A percentile compares a stretch with the other conserved stretches of the same genome.
Conservation (phyloP, 2,113 vertebrate species). For the Bettongia penicillata region DNA sequence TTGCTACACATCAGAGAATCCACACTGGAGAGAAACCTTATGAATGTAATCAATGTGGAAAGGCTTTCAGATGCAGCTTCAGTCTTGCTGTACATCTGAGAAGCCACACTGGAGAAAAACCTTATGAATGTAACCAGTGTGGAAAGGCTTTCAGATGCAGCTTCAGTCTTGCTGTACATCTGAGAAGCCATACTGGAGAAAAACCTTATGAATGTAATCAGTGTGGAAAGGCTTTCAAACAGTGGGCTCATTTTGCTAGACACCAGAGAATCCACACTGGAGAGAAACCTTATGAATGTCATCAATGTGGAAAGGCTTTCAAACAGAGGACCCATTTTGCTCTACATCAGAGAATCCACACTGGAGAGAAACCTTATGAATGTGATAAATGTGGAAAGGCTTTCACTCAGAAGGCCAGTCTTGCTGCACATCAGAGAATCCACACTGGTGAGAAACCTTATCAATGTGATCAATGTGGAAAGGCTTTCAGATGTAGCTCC, state of each 20-base stretch:
- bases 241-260: neutral
- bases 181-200: too few relatives aligned
- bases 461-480: neutral
- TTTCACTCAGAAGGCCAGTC: fast-evolving
- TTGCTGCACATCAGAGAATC: neutral
- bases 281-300: neutral
- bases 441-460: neutral
- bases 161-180: too few relatives aligned
- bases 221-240: too few relatives aligned
- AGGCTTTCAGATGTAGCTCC: neutral
- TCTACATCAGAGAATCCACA: too few relatives aligned
- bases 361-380: neutral
- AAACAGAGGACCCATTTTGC: too few relatives aligned
- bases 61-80: too few relatives aligned
- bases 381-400: neutral
- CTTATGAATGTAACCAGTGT: too few relatives aligned
- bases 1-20: neutral
- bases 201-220: too few relatives aligned
- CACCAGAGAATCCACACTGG: neutral
- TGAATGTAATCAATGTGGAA: neutral
- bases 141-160: too few relatives aligned
- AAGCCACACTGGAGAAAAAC: too few relatives aligned
- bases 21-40: neutral
- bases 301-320: neutral
- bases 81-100: too few relatives aligned